Evolutionary conservation across 2,797 vertebrate species (phyloP).

Genomic region (Jordanella pulchra): DNA sequence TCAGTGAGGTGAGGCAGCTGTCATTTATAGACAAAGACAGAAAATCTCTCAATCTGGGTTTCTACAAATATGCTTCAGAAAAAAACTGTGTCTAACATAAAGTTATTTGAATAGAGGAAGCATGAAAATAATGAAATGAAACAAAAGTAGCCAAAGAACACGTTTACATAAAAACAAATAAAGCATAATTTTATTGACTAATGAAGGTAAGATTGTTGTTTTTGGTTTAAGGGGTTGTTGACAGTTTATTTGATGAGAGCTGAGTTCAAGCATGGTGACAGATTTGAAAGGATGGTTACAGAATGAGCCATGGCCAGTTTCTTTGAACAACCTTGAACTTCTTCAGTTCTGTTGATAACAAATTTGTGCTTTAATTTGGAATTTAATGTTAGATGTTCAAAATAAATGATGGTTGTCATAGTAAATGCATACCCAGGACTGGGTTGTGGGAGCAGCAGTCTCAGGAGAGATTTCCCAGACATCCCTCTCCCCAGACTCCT

Average conservation of each 20-base stretch:
- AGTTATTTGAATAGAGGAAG: too few relatives aligned
- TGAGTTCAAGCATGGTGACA: not conserved
- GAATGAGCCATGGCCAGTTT: too few relatives aligned
- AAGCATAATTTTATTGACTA: not conserved
- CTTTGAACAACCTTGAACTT: not conserved
- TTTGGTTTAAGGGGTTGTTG: not conserved
- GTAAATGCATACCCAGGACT: not conserved
- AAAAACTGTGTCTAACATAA: too few relatives aligned
- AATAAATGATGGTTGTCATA: not conserved
- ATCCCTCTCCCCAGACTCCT: too few relatives aligned
- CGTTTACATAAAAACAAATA: not conserved
- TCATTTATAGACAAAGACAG: too few relatives aligned
- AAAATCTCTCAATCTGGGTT: too few relatives aligned
- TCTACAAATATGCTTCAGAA: too few relatives aligned
- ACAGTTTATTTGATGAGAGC: not conserved
- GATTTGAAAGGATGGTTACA: too few relatives aligned
- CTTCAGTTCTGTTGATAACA: not conserved
- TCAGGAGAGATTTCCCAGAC: too few relatives aligned
- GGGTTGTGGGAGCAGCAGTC: too few relatives aligned
- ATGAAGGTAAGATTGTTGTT: not conserved
- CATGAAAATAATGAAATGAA: too few relatives aligned
- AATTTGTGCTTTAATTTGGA: not conserved
- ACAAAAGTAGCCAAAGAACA: not conserved
- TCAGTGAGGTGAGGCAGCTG: too few relatives aligned
- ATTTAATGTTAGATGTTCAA: not conserved